These are phyloP conservation scores for Metridium senile DNA, from an alignment of 92 coral and sea anemone genomes.

Conservation along the genomic window DNA sequence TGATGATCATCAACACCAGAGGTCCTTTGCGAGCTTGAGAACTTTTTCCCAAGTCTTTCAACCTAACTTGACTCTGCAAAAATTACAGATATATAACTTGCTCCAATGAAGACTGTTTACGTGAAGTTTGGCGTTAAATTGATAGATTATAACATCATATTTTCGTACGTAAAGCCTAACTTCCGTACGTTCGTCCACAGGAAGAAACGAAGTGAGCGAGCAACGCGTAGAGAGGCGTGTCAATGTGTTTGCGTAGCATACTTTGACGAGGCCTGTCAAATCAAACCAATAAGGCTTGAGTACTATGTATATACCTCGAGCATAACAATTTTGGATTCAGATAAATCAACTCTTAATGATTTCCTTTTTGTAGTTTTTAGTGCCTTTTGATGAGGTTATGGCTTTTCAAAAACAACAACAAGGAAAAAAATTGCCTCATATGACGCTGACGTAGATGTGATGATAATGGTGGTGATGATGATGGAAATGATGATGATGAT, in stretches of 20 bases:
- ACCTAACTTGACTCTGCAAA: not conserved
- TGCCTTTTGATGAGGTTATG: no score
- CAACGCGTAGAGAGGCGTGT: slow-evolving; percentile 16
- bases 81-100: no score
- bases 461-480: no score
- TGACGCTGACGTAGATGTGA: no score
- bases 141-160: slow-evolving; percentile 17
- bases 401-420: no score
- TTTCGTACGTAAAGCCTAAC: slow-evolving; percentile 15
- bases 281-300: not conserved
- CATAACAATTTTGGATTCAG: no score
- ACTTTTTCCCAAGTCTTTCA: not conserved
- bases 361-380: no score
- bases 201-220: slow-evolving; percentile 33
- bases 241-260: not conserved
- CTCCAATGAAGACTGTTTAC: not conserved
- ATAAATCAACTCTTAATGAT: no score
- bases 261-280: slow-evolving; percentile 15
- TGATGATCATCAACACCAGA: slow-evolving; percentile 12
- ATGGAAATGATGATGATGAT: no score
- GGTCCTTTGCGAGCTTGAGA: slow-evolving; percentile 20
- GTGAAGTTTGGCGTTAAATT: slow-evolving; percentile 33
- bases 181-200: slow-evolving; percentile 40
- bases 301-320: no score
- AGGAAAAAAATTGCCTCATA: no score